Percentiles rank a stretch among this genome's conserved stretches.
Conservation (phyloP, 2,888 invertebrate genomes). For the Syrista parreyssii region DNA sequence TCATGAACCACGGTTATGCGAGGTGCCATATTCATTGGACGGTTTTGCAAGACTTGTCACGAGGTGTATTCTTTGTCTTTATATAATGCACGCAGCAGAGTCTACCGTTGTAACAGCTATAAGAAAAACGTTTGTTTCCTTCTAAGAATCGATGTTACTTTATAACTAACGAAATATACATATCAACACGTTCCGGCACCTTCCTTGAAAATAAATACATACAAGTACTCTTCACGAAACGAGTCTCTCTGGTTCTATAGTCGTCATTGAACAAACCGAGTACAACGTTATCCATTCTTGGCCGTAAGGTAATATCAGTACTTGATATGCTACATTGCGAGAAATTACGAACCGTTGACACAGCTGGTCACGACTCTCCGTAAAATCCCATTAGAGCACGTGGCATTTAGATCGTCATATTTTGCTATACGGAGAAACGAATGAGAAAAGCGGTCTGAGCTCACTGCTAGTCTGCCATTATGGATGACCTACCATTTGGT, state of each 20-base stretch:
- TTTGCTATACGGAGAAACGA: background rate
- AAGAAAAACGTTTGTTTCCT: background rate
- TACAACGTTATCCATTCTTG: background rate
- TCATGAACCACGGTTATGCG: background rate
- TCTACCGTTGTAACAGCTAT: background rate
- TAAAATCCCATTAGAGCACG: conserved; percentile 2
- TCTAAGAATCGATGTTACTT: background rate
- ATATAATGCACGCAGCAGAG: background rate
- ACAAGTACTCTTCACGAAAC: background rate
- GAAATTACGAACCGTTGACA: background rate
- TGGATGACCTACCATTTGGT: background rate
- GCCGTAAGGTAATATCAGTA: background rate
- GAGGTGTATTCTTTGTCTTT: background rate
- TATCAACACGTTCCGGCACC: background rate
- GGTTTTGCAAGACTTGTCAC: background rate
- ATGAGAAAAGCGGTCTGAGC: background rate
- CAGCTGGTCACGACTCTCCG: background rate
- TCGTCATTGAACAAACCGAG: background rate
- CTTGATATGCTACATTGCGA: background rate
- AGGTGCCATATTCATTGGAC: background rate
- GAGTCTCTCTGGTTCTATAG: background rate
- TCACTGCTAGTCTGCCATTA: background rate
- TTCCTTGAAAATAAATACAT: background rate
- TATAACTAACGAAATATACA: background rate
- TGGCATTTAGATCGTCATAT: conserved; percentile 1